Evolutionary conservation across 2,888 invertebrate genomes (phyloP).

Genomic region (Eumerus sabulonum): DNA sequence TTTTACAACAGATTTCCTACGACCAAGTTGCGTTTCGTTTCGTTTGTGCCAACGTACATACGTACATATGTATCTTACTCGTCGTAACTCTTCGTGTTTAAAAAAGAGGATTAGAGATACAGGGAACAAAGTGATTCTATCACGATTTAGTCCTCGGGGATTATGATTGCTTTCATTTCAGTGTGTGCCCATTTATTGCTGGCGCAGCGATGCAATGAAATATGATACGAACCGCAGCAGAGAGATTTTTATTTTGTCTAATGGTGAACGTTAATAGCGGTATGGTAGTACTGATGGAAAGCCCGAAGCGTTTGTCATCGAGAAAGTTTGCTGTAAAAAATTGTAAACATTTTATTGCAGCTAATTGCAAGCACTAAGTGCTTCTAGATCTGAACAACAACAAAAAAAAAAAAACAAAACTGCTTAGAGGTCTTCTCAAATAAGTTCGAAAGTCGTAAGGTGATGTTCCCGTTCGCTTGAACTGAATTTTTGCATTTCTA

Average conservation of each 20-base stretch:
- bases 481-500: no score
- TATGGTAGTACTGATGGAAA: conserved; percentile 1
- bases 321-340: no score
- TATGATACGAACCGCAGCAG: conserved; percentile 33
- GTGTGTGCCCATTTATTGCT: conserved; percentile 48
- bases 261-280: conserved; percentile 37
- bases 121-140: conserved; percentile 57
- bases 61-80: neutral
- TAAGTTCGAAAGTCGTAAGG: no score
- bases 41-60: conserved; percentile 28
- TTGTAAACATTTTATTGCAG: no score
- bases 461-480: no score
- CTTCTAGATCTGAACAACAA: no score
- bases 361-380: no score
- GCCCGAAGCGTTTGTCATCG: neutral
- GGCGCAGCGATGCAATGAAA: conserved; percentile 45
- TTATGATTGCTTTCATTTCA: conserved; percentile 48
- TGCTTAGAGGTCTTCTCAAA: no score
- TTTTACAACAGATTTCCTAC: conserved; percentile 51
- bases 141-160: conserved; percentile 63
- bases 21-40: conserved; percentile 41
- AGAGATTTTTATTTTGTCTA: conserved; percentile 20
- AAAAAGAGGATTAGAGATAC: conserved; percentile 47
- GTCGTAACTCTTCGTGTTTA: conserved; percentile 23
- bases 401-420: no score